Percentiles rank a stretch among this genome's conserved stretches.
These are phyloP conservation scores for Andrena trimmerana DNA, from an alignment of 2,888 invertebrate genomes.

Conservation along the genomic window DNA sequence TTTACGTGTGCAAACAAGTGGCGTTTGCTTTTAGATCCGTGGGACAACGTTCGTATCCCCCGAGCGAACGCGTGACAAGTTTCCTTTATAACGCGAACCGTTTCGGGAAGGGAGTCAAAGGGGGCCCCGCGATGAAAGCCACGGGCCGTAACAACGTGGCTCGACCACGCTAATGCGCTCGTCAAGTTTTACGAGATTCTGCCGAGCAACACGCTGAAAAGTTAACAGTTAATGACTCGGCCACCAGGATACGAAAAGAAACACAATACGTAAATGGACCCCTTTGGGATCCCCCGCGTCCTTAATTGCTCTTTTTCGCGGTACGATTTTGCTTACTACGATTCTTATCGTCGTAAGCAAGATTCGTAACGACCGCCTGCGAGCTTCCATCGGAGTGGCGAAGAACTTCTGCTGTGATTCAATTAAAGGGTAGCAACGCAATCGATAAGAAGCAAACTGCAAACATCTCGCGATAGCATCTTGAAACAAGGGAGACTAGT, in stretches of 20 bases:
- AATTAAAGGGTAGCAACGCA: not conserved
- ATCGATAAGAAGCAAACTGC: too few species aligned
- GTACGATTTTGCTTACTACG: conserved; percentile 9
- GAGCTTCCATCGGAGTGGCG: not conserved
- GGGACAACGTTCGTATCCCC: conserved; percentile 41
- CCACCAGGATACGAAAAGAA: conserved; percentile 10
- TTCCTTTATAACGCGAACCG: conserved; percentile 58
- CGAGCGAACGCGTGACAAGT: conserved; percentile 57
- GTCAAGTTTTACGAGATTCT: conserved; percentile 55
- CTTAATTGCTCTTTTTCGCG: conserved; percentile 51
- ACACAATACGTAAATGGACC: conserved; percentile 28
- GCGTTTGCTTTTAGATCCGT: conserved; percentile 54
- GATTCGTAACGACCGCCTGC: conserved; percentile 6
- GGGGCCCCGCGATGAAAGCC: conserved; percentile 39
- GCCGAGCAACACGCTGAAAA: conserved; percentile 42
- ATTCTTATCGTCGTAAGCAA: not conserved
- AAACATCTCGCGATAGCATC: too few species aligned
- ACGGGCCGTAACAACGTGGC: conserved; percentile 28
- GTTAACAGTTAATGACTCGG: conserved; percentile 36
- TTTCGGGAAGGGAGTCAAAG: conserved; percentile 54
- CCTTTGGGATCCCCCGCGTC: conserved; percentile 32
- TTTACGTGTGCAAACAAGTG: conserved; percentile 42
- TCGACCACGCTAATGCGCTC: conserved; percentile 51
- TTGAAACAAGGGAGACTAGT: too few species aligned
- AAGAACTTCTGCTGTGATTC: not conserved